phyloP scores from a whole-genome alignment of 2,113 vertebrate species.

The Axis porcinus region DNA sequence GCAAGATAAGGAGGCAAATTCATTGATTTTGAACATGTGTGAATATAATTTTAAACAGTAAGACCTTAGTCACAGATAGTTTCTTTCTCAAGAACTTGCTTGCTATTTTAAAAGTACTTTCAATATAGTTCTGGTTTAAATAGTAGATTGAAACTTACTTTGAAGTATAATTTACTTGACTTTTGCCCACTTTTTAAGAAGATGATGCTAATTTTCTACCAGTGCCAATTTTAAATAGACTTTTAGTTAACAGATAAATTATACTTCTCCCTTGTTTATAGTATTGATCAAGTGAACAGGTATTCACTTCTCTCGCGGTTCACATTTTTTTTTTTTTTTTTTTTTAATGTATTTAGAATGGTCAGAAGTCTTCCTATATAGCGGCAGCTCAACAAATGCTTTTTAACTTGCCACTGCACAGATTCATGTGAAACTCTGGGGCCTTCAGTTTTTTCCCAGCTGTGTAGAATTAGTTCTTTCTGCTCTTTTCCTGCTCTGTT shows the following conservation, averaged over 20 bases:
- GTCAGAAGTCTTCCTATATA: neutral
- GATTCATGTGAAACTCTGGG: neutral
- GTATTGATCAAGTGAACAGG: neutral
- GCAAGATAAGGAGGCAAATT: neutral
- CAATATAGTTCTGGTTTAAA: neutral
- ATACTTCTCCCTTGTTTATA: neutral
- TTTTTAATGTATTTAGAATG: neutral
- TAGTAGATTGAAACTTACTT: neutral
- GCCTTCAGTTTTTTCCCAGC: neutral
- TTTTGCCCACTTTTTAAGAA: neutral
- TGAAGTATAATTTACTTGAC: neutral
- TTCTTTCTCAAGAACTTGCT: neutral
- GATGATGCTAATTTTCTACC: neutral
- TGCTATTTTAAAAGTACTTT: neutral
- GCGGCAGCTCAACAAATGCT: neutral
- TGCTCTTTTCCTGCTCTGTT: neutral
- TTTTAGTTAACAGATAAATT: neutral
- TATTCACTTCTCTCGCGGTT: neutral
- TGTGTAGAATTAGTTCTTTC: neutral
- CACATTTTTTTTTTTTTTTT: neutral
- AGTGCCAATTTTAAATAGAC: neutral
- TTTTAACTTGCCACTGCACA: neutral
- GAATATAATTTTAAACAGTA: neutral
- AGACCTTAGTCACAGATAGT: neutral
- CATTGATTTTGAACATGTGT: neutral